A percentile compares a stretch with the other conserved stretches of the same genome.
phyloP scores from a whole-genome alignment of 2,888 invertebrate species.

The Melipona beecheii region DNA sequence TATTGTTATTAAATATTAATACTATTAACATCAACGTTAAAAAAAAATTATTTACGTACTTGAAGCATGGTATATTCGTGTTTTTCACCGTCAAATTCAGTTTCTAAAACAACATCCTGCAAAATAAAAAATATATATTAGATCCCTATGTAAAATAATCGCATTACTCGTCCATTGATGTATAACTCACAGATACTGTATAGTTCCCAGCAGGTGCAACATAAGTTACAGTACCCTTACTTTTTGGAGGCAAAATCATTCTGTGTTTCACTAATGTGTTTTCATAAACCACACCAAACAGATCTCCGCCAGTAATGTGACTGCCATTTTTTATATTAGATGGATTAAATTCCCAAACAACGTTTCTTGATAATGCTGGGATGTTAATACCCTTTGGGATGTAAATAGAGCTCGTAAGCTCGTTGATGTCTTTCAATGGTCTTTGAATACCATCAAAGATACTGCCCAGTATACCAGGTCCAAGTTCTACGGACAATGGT shows the following conservation, averaged over 20 bases:
- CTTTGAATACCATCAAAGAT: conserved; percentile 99
- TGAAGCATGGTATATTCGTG: conserved; percentile 98
- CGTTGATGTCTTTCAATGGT: conserved; percentile 97
- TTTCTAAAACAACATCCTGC: conserved; percentile 97
- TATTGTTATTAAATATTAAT: conserved; percentile 2
- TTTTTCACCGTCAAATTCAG: conserved; percentile 98
- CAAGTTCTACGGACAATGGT: conserved; percentile 98
- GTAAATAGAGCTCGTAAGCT: conserved; percentile 97
- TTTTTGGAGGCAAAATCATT: conserved; percentile 96
- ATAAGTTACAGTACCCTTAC: conserved; percentile 98
- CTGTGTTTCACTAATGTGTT: conserved; percentile 99
- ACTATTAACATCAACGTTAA: too few relatives aligned
- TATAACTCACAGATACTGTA: conserved; percentile 91
- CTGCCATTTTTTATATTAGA: conserved; percentile 94
- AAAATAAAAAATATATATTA: conserved; percentile 57
- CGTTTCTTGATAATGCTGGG: conserved; percentile 93
- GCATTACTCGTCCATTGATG: background rate
- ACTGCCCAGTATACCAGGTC: conserved; percentile 99
- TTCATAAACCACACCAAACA: conserved; percentile 98
- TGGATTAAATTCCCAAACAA: conserved; percentile 97
- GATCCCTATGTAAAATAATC: background rate
- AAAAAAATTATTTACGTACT: conserved; percentile 72
- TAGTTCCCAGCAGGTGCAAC: conserved; percentile 97
- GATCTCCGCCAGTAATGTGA: conserved; percentile 99
- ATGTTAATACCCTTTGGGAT: conserved; percentile 99